phyloP scores from a whole-genome alignment of 2,797 vertebrate genomes.

The Chaenodraco wilsoni region DNA sequence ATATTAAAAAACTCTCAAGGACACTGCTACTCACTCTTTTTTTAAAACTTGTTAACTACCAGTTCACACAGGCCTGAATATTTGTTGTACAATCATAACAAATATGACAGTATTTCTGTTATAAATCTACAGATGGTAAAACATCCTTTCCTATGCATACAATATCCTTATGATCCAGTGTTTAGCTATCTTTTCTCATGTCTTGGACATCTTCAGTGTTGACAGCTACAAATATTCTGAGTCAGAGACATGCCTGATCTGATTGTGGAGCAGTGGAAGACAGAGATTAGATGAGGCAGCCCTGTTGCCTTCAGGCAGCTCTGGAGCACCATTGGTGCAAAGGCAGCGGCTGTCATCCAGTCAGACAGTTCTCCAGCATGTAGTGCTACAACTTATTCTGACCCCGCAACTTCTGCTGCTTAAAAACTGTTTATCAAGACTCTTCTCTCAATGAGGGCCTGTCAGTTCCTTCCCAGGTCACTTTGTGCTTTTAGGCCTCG shows the following conservation, averaged over 20 bases:
- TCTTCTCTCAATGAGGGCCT: slow-evolving; percentile 19
- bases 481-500: not conserved
- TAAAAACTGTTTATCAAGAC: slow-evolving; percentile 11
- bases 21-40: not conserved
- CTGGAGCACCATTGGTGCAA: slow-evolving; percentile 35
- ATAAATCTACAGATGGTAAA: not conserved
- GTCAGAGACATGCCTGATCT: slow-evolving; percentile 63
- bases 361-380: slow-evolving; percentile 26
- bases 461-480: too few relatives aligned
- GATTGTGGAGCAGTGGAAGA: slow-evolving; percentile 55
- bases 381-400: slow-evolving; percentile 34
- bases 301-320: slow-evolving; percentile 51
- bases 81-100: not conserved
- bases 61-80: not conserved
- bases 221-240: slow-evolving; percentile 69
- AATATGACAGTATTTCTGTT: not conserved
- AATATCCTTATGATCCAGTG: slow-evolving; percentile 14
- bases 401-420: slow-evolving; percentile 44
- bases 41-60: not conserved
- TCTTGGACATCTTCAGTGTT: slow-evolving; percentile 54
- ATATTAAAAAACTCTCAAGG: too few relatives aligned
- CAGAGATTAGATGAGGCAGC: slow-evolving; percentile 64
- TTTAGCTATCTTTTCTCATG: slow-evolving; percentile 37
- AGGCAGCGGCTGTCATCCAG: slow-evolving; percentile 47
- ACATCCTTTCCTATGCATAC: not conserved